Evolutionary conservation across 1,140 invertebrate genomes (phyloP), one percentile per base, ranked within the genome.

Genomic region (Planococcus citri): DNA sequence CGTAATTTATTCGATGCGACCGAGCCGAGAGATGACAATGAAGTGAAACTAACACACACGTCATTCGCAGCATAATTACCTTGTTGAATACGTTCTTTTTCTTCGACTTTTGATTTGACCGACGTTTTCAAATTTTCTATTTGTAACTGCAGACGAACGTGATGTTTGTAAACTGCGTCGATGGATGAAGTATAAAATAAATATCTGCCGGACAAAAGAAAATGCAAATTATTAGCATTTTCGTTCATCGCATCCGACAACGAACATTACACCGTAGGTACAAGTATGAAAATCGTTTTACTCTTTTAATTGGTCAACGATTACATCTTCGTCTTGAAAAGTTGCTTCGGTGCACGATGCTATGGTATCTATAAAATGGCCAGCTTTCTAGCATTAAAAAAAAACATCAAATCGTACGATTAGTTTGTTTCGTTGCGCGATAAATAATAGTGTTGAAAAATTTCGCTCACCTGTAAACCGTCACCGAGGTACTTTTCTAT

Each of bases 401-500:
- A 33, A 67, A 24, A 58, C 3, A 20, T 58, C 17, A 20, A 6
- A 20, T 41, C n/a, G 9, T 10, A 41, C n/a, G 9, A 10, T 41
- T 10, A 41, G 9, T 41, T 41, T 10, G n/a, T 10, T n/a, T 73
- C 8, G 21, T 29, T 21, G 67, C 1, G 69, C 41, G 25, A 60
- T 14, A 25, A 33, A 33, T 1, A 33, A 37, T 20, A n/a, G 21
- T 22, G 20, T 38, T 33, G 12, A 33, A 33, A 33, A 33, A 33
- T 33, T 51, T 29, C 67, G 22, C 51, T 73, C 75, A 83, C 88
- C 76, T 89, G 87, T 60, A 93, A 75, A 1, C 87, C 87, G 78
- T 91, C 89, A 0, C 88, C 88, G 86, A 91, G 90, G 74, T 88
- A 86, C 75, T 86, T 89, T 76, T 93, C 90, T 71, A 89, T 86